Evolutionary conservation across 1,140 invertebrate genomes (phyloP).

Genomic region (Orussus abietinus): DNA sequence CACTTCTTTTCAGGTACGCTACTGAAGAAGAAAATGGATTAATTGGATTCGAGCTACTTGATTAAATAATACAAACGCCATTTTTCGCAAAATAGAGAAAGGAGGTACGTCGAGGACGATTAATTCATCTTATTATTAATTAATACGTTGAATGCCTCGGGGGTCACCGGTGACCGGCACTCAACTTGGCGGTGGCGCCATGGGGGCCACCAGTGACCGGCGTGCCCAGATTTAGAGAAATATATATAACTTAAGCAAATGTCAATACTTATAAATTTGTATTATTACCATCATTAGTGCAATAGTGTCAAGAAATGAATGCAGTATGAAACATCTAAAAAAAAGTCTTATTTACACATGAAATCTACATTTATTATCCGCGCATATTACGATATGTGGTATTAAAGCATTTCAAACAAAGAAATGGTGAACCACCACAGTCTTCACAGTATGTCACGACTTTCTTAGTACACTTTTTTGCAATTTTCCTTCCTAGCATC

Average conservation of each 20-base stretch:
- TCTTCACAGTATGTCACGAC: slow-evolving; percentile 14
- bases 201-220: slow-evolving; percentile 8
- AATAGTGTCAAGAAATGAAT: not conserved
- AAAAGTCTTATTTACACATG: not conserved
- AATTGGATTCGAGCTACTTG: too few species aligned
- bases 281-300: slow-evolving; percentile 1
- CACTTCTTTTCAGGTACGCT: too few species aligned
- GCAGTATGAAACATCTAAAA: not conserved
- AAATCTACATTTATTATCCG: not conserved
- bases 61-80: too few species aligned
- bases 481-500: slow-evolving; percentile 5
- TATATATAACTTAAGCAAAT: not conserved
- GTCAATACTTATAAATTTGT: not conserved
- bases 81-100: too few species aligned
- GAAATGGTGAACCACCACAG: slow-evolving; percentile 13
- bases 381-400: slow-evolving; percentile 11
- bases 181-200: slow-evolving; percentile 6
- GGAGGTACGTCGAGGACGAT: too few species aligned
- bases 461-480: slow-evolving; percentile 15
- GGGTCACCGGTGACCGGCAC: slow-evolving; percentile 13
- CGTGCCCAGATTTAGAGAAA: not conserved
- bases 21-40: too few species aligned
- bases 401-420: slow-evolving; percentile 15
- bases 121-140: too few species aligned
- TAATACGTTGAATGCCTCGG: too few species aligned